These are phyloP conservation scores for Laterallus jamaicensis DNA, from an alignment of 2,113 vertebrate genomes.

Conservation along the genomic window DNA sequence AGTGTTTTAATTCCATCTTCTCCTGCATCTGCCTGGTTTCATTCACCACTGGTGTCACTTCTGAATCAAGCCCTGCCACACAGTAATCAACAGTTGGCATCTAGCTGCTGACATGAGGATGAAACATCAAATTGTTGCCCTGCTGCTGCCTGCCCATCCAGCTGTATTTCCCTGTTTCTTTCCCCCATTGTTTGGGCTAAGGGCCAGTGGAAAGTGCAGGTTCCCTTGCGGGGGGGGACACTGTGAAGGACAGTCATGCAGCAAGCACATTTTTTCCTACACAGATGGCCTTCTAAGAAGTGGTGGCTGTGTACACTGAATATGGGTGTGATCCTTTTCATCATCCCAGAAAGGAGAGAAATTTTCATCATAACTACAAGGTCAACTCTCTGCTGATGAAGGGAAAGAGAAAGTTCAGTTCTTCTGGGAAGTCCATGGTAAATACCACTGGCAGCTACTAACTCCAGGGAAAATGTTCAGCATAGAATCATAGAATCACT, in stretches of 20 bases:
- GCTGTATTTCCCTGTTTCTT: not conserved
- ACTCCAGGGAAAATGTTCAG: not conserved
- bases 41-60: not conserved
- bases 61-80: not conserved
- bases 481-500: too few species aligned
- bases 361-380: not conserved
- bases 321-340: not conserved
- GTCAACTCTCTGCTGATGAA: not conserved
- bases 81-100: not conserved
- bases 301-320: rapidly evolving
- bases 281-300: not conserved
- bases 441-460: rapidly evolving
- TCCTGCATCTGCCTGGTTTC: not conserved
- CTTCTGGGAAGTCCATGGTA: not conserved
- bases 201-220: too few species aligned
- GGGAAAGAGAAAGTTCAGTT: not conserved
- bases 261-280: not conserved
- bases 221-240: rapidly evolving
- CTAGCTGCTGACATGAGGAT: not conserved
- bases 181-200: not conserved
- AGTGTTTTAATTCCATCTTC: rapidly evolving
- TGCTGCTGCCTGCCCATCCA: not conserved
- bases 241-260: not conserved
- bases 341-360: not conserved
- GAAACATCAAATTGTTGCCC: not conserved